Evolutionary conservation across 2,113 vertebrate species (phyloP).

Genomic region (Xenus cinereus): DNA sequence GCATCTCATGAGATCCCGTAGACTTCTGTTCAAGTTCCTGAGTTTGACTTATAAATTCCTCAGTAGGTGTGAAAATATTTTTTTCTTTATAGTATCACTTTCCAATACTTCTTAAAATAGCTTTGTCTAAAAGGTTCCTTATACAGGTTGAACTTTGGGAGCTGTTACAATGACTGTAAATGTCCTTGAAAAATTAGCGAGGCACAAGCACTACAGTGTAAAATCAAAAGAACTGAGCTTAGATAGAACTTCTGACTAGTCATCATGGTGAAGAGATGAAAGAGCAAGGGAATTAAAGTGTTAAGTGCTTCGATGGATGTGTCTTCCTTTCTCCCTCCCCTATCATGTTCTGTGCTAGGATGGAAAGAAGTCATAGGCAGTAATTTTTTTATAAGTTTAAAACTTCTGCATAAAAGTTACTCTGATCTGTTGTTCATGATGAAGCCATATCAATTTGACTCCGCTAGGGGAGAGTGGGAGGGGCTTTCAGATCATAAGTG

Average conservation of each 20-base stretch:
- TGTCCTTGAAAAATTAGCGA: neutral
- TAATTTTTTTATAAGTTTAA: neutral
- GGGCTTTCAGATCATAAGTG: neutral
- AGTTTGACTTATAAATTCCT: neutral
- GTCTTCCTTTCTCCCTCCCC: neutral
- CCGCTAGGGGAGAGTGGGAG: neutral
- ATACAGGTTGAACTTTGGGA: neutral
- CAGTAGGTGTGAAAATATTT: neutral
- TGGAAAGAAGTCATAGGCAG: neutral
- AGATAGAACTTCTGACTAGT: neutral
- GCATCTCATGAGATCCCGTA: neutral
- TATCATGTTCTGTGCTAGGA: neutral
- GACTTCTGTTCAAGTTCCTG: neutral
- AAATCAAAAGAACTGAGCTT: neutral
- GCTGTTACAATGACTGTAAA: neutral
- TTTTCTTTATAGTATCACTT: constrained; percentile 26
- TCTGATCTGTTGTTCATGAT: neutral
- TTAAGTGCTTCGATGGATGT: neutral
- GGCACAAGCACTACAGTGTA: neutral
- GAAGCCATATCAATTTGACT: neutral
- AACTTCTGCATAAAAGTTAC: neutral
- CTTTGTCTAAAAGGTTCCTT: neutral
- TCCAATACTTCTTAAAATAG: neutral
- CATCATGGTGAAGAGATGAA: neutral
- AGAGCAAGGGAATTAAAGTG: neutral